These are phyloP conservation scores for Oncorhynchus nerka DNA, from an alignment of 2,113 vertebrate genomes.

Conservation along the genomic window DNA sequence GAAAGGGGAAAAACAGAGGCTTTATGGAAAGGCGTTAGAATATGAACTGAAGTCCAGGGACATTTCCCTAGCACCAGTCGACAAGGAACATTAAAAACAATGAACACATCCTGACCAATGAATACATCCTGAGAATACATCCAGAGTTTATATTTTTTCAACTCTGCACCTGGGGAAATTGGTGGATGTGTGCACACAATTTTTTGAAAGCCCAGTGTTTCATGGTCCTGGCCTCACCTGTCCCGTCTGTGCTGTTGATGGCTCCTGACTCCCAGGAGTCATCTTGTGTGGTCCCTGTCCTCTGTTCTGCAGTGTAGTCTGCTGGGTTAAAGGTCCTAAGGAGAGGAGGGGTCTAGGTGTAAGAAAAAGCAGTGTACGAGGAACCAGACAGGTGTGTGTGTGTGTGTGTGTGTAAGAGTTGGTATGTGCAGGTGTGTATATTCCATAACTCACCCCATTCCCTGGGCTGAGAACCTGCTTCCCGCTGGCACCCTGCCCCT, in stretches of 20 bases:
- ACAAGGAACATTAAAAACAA: too few relatives aligned
- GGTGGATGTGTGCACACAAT: too few relatives aligned
- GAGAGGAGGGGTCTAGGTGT: too few relatives aligned
- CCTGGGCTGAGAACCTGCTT: constrained; percentile 92
- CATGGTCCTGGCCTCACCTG: constrained; percentile 55
- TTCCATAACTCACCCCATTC: constrained; percentile 86
- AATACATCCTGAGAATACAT: too few relatives aligned
- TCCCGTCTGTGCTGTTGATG: constrained; percentile 70
- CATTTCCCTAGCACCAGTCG: too few relatives aligned
- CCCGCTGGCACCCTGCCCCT: constrained; percentile 83
- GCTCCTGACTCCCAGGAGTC: constrained; percentile 68
- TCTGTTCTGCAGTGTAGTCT: constrained; percentile 82
- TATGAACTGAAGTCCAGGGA: too few relatives aligned
- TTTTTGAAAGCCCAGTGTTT: too few relatives aligned
- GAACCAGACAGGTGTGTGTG: constrained; percentile 22
- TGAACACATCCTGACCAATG: too few relatives aligned
- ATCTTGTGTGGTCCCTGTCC: constrained; percentile 59
- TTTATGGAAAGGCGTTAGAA: background rate
- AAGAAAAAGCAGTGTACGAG: background rate
- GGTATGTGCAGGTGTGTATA: too few relatives aligned
- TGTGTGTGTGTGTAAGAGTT: too few relatives aligned
- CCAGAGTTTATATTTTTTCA: too few relatives aligned
- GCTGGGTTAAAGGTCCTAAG: constrained; percentile 93
- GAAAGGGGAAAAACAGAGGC: background rate
- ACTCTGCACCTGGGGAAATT: too few relatives aligned